phyloP scores from a whole-genome alignment of 2,113 vertebrate species.

The Naja naja region DNA sequence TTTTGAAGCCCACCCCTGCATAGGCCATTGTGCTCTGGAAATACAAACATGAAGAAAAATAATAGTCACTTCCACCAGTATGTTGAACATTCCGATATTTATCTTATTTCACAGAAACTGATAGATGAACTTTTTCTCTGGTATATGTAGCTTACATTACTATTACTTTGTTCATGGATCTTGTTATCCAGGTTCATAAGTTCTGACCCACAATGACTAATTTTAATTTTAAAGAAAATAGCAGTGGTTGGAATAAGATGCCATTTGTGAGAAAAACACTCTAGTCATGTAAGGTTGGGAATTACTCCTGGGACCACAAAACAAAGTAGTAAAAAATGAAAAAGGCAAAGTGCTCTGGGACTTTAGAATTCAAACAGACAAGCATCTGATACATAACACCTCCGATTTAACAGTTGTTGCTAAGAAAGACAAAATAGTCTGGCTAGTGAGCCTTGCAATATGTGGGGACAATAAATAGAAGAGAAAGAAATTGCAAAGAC shows the following conservation, averaged over 20 bases:
- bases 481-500: neutral
- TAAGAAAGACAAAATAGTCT: neutral
- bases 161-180: neutral
- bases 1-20: neutral
- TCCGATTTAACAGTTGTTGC: neutral
- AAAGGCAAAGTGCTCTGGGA: neutral
- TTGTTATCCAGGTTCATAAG: constrained; percentile 1
- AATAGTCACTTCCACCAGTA: neutral
- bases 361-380: neutral
- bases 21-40: neutral
- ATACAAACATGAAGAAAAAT: neutral
- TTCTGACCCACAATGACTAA: neutral
- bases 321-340: neutral
- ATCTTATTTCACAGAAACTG: neutral
- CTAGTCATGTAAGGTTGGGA: neutral
- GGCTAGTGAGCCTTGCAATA: neutral
- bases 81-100: neutral
- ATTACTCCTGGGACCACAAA: neutral
- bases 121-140: neutral
- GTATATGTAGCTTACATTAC: neutral
- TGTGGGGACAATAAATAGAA: neutral
- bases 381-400: neutral
- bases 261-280: rapidly evolving
- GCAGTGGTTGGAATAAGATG: rapidly evolving
- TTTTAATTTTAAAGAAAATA: neutral